Evolutionary conservation across 2,113 vertebrate species (phyloP), one percentile per base, ranked within the genome.

Genomic region (Malurus cyaneus): DNA sequence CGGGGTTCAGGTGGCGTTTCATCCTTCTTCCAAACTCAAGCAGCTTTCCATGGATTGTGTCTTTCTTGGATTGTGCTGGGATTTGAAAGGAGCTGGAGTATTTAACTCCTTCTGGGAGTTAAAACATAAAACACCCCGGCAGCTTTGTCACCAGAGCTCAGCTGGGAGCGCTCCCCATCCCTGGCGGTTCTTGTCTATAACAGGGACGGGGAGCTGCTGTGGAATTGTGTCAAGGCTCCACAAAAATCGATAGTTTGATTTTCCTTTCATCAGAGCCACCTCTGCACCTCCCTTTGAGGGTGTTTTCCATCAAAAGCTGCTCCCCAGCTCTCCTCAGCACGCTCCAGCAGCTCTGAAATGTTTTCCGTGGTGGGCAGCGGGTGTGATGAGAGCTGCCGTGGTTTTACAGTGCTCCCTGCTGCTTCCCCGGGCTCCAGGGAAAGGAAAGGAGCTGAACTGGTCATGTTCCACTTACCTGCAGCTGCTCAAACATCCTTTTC

Each of bases 321-420:
- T 39, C 24, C n/a, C 11, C 39, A 20, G 18, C 2, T 1, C 21
- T 50, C 5, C 54, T 61, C 1, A 4, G 28, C 25, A 12, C 5
- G 15, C 60, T 86, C 72, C 23, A 0, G 2, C 36, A 66, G 46
- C 78, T 85, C 60, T 29, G 90, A 69, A 49, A 39, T 3, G 25
- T 52, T 24, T 73, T 6, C 42, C 0, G 3, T 34, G 80, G 8
- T 41, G 82, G 59, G 66, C 80, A 93, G 93, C 0, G 0, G 14
- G 74, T 21, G 4, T 50, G 69, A 4, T 26, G 84, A 9, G 84
- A 52, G 76, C 18, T 52, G 56, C 46, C 26, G 80, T 26, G 61
- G 61, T 2, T 93, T 49, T 89, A 53, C 8, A n/a, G 36, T 50
- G 80, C 28, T 86, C 59, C 50, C 50, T 39, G 59, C 71, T 79